Base-by-base conservation (phyloP, 2,888 invertebrate species). In the Pyrgus malvae region DNA sequence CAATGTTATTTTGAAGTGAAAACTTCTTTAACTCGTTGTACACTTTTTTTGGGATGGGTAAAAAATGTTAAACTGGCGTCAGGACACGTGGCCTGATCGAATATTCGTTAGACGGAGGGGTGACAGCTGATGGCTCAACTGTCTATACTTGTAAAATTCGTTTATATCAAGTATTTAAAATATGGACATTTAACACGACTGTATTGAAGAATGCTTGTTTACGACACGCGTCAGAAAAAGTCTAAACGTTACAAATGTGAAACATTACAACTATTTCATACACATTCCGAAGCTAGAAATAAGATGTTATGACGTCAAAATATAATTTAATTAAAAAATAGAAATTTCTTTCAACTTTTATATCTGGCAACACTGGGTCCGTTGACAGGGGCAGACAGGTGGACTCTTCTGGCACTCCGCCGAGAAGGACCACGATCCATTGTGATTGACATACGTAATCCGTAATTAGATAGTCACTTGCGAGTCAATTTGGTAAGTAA, bases 301-400 rank as follows among this genome's bases (percentile, higher is more conserved):
- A 53, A 45, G n/a, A 41, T 50, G 45, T 17, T 31, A 17, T 45
- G 45, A 49, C 50, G 50, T 56, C 46, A 50, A 56, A 56, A 45
- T 56, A 56, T 56, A 56, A 56, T 41, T 50, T 56, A 50, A 56
- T 56, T 50, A 50, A 17, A 56, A 55, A 44, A 19, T 12, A 25
- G 27, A 41, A 29, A 35, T n/a, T n/a, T n/a, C n/a, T n/a, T n/a
- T n/a, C n/a, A n/a, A n/a, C n/a, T 40, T 53, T 38, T 46, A 29
- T 40, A 53, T 31, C 53, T 53, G 38, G 53, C 23, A 27, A 44
- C 31, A 41, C 27, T 17, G 19, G 29, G n/a, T n/a, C 37, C 41
- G 37, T 9, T 59, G 63, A 65, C 54, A 38, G 59, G 56, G 57
- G 60, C 48, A 42, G 68, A 65, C 69, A 70, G 62, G 48, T 60